Evolutionary conservation across 2,888 invertebrate species (phyloP).

Genomic region (Platynereis dumerilii): DNA sequence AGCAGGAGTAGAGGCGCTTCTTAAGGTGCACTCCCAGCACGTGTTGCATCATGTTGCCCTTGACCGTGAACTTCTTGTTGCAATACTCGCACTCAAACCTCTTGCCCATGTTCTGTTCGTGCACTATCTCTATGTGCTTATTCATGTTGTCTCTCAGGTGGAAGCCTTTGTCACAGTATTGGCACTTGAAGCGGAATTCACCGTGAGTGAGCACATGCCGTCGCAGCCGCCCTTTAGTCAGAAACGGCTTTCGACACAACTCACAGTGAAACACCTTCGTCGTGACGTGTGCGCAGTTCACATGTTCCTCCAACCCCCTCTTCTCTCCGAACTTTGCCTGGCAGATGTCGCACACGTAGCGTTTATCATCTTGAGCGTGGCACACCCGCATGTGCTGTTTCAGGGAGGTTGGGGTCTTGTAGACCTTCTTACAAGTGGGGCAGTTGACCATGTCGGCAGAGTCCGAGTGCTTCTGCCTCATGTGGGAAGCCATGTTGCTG

Average conservation of each 20-base stretch:
- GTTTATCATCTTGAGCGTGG: constrained; percentile 14
- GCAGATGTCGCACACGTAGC: constrained; percentile 22
- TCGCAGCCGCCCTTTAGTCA: constrained; percentile 29
- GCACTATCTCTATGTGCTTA: constrained; percentile 33
- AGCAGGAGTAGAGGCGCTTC: constrained; percentile 29
- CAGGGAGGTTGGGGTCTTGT: constrained; percentile 27
- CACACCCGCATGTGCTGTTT: constrained; percentile 28
- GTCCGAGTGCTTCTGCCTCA: constrained; percentile 28
- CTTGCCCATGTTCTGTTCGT: constrained; percentile 24
- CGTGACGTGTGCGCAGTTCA: constrained; percentile 31
- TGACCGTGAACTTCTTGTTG: constrained; percentile 30
- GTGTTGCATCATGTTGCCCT: constrained; percentile 34
- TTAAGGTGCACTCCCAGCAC: constrained; percentile 32
- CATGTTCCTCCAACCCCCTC: constrained; percentile 28
- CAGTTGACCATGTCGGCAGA: constrained; percentile 13
- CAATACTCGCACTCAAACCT: constrained; percentile 27
- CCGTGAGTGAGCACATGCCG: constrained; percentile 32
- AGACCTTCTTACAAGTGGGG: constrained; percentile 21
- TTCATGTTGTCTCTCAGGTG: constrained; percentile 36
- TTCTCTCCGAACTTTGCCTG: constrained; percentile 25
- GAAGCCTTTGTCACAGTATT: constrained; percentile 32
- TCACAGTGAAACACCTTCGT: constrained; percentile 28
- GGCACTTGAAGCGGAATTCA: constrained; percentile 26
- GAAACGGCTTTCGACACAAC: constrained; percentile 28
- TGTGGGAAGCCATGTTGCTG: constrained; percentile 26